Percentiles rank a stretch among this genome's conserved stretches.
Conservation (phyloP, 2,797 vertebrate genomes). For the Danionella dracula region DNA sequence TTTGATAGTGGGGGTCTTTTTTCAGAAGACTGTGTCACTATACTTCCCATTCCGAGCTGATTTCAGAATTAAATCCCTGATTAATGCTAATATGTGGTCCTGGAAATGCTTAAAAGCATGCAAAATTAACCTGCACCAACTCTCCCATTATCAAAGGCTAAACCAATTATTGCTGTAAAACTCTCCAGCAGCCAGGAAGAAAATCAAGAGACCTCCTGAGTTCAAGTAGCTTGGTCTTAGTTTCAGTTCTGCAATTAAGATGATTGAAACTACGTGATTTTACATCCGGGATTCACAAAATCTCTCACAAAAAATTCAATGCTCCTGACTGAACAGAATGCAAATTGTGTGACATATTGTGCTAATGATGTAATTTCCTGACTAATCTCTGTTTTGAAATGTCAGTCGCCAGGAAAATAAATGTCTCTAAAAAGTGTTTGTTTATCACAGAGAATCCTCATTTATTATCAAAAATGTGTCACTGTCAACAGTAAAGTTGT, state of each 20-base stretch:
- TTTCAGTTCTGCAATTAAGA: conserved; percentile 9
- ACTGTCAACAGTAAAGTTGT: neutral
- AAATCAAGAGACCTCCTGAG: conserved; percentile 2
- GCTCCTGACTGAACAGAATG: neutral
- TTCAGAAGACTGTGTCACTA: too few species aligned
- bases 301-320: neutral
- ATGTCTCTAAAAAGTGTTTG: neutral
- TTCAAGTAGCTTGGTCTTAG: neutral
- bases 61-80: neutral
- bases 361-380: neutral
- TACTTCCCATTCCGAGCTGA: too few species aligned
- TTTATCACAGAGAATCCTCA: neutral
- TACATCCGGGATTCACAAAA: neutral
- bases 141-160: conserved; percentile 27
- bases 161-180: conserved; percentile 10
- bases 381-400: neutral
- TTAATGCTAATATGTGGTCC: neutral
- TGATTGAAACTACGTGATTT: conserved; percentile 17
- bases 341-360: neutral
- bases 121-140: neutral
- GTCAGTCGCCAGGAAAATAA: neutral
- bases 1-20: too few species aligned
- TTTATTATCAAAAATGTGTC: neutral
- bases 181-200: neutral
- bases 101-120: conserved; percentile 11